Percentiles rank a stretch among this genome's conserved stretches.
Evolutionary conservation across 2,797 vertebrate species (phyloP).

Genomic region (Delichon dasypus): DNA sequence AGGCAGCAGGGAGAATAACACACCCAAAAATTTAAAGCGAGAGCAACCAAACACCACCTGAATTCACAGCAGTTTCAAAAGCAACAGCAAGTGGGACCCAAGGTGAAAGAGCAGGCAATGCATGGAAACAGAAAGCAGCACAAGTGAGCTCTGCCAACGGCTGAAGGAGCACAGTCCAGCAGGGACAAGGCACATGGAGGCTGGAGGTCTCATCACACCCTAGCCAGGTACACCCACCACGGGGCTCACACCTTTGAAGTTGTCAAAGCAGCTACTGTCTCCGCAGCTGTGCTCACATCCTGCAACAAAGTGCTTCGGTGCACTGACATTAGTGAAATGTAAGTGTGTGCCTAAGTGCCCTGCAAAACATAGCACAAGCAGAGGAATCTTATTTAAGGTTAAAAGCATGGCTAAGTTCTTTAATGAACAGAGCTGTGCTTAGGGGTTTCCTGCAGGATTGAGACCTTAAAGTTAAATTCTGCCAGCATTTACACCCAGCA

Average conservation of each 20-base stretch:
- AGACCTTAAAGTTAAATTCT: constrained; percentile 58
- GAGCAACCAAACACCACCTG: neutral
- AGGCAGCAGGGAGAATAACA: neutral
- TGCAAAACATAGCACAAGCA: neutral
- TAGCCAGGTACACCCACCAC: neutral
- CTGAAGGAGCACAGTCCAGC: fast-evolving
- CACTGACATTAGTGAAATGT: neutral
- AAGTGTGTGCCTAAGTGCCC: neutral
- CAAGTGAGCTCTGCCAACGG: neutral
- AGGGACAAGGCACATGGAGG: neutral
- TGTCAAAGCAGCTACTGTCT: neutral
- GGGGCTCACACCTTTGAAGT: fast-evolving
- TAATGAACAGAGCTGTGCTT: constrained; percentile 32
- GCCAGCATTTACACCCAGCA: constrained; percentile 41
- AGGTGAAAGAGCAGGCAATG: neutral
- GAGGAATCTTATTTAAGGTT: constrained; percentile 45
- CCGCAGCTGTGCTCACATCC: neutral
- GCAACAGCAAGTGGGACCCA: neutral
- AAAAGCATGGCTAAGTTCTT: constrained; percentile 29
- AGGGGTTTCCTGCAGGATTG: constrained; percentile 35
- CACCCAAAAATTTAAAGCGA: neutral
- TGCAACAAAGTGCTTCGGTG: neutral
- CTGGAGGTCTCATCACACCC: neutral
- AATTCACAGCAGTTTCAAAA: neutral
- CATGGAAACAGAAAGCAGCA: neutral